Evolutionary conservation across 2,797 vertebrate species (phyloP), one percentile per base, ranked within the genome.

Genomic region (Coregonus sp.): DNA sequence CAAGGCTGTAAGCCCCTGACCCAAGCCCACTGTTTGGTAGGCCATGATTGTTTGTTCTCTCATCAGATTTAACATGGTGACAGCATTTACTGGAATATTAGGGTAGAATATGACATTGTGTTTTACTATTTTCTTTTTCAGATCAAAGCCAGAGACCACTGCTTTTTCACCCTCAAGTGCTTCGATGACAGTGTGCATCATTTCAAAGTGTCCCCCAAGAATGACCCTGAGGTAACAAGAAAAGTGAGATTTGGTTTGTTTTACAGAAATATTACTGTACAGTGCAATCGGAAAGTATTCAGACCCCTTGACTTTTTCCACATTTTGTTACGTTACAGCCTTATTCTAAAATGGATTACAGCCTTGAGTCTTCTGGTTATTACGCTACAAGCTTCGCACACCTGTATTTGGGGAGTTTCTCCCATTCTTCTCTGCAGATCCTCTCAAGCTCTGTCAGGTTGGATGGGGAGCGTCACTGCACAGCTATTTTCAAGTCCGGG

Each of bases 1-100:
- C 97, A 97, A 85, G 97, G 97, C 81, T 98, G 96, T 82, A 99
- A 98, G 85, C 95, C 97, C 7, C 92, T 99, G 56, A 99, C 96
- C 37, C 95, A 96, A 79, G 95, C 98, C 25, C 86, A 96, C 2
- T 97, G 96, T 90, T 95, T 94, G 94, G 97, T 99, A 95, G 85
- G 95, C 1, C 51, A 4, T 4, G 20, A 25, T 25, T 25, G 2
- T 63, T 29, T 25, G 5, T 61, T 25, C n/a, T 20, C 25, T 61
- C 2, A 25, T 9, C 2, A 56, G 59, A 40, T 67, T 78, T 5
- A 40, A 67, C 37, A 51, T 3, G 5, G 25, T 14, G 25, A 35
- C 31, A 18, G 33, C 16, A 35, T 68, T 68, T 37, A 6, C 31
- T 15, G 20, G 66, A 68, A 72, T 79, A 59, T 75, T 37, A 63